These are phyloP conservation scores for Psammodynastes pulverulentus DNA, from an alignment of 2,113 vertebrate species.

Conservation along the genomic window DNA sequence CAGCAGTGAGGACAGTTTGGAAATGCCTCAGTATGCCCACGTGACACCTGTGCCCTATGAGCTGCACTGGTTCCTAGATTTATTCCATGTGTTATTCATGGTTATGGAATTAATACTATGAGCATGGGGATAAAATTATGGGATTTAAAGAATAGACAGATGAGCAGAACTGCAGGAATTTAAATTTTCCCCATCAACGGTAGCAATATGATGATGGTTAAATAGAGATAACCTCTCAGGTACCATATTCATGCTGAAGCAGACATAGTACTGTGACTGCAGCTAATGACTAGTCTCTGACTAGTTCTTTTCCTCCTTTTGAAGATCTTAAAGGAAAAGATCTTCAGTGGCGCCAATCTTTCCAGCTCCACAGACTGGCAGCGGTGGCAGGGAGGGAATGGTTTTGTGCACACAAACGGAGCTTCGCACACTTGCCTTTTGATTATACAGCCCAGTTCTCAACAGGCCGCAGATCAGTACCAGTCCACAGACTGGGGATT, in stretches of 20 bases:
- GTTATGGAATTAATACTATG: not conserved
- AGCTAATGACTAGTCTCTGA: not conserved
- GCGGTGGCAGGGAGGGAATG: not conserved
- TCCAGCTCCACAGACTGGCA: not conserved
- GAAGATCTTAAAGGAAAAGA: no score
- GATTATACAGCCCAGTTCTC: not conserved
- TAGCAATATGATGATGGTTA: not conserved
- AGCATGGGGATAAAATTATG: not conserved
- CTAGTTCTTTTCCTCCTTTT: not conserved
- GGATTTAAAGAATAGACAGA: not conserved
- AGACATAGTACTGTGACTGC: no score
- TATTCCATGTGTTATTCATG: not conserved
- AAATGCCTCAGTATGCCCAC: not conserved
- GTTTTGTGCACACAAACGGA: not conserved
- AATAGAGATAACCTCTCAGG: not conserved
- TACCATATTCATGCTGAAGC: not conserved
- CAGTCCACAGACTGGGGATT: not conserved
- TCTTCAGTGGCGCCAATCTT: not conserved
- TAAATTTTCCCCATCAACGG: no score
- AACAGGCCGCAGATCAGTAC: not conserved
- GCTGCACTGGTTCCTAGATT: not conserved
- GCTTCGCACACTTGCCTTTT: rapidly evolving
- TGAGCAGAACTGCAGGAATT: not conserved
- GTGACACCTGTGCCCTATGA: not conserved
- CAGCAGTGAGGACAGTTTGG: not conserved